A percentile compares a stretch with the other conserved stretches of the same genome.
Conservation (phyloP, 2,113 vertebrate species). For the Centropristis striata region DNA sequence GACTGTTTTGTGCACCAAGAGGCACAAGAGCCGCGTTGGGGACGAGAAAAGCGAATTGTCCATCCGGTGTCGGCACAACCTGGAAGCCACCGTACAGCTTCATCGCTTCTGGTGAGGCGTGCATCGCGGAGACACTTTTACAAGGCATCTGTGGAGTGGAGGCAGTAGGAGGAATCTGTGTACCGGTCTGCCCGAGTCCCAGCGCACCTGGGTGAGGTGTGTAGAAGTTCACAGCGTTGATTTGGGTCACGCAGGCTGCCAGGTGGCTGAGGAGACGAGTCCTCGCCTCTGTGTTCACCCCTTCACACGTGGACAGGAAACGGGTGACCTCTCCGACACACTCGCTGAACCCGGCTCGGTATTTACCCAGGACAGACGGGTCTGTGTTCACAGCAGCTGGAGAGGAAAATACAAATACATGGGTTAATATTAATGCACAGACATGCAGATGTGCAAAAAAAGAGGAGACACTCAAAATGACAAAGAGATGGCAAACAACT, state of each 20-base stretch:
- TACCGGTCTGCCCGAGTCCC: constrained; percentile 84
- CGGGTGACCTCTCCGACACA: constrained; percentile 96
- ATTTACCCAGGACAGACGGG: constrained; percentile 92
- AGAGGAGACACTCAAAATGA: too few species aligned
- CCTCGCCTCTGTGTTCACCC: constrained; percentile 92
- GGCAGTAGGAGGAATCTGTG: constrained; percentile 78
- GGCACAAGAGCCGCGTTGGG: constrained; percentile 89
- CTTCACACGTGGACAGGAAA: constrained; percentile 96
- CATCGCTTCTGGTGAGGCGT: constrained; percentile 75
- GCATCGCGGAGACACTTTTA: constrained; percentile 77
- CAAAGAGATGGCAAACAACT: too few species aligned
- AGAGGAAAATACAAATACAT: constrained; percentile 12
- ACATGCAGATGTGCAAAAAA: too few species aligned
- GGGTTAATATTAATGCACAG: too few species aligned
- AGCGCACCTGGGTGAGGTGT: constrained; percentile 82
- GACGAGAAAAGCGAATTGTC: constrained; percentile 94
- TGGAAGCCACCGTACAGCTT: constrained; percentile 92
- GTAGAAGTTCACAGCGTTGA: constrained; percentile 89
- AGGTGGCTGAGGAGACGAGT: constrained; percentile 93
- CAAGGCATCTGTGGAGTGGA: constrained; percentile 83
- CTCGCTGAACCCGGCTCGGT: constrained; percentile 95
- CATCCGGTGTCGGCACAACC: constrained; percentile 91
- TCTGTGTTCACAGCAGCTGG: constrained; percentile 91
- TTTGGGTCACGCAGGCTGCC: constrained; percentile 93
- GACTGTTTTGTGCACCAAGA: constrained; percentile 78